Base-by-base conservation (phyloP, 2,113 vertebrate species). In the Haemorhous mexicanus region DNA sequence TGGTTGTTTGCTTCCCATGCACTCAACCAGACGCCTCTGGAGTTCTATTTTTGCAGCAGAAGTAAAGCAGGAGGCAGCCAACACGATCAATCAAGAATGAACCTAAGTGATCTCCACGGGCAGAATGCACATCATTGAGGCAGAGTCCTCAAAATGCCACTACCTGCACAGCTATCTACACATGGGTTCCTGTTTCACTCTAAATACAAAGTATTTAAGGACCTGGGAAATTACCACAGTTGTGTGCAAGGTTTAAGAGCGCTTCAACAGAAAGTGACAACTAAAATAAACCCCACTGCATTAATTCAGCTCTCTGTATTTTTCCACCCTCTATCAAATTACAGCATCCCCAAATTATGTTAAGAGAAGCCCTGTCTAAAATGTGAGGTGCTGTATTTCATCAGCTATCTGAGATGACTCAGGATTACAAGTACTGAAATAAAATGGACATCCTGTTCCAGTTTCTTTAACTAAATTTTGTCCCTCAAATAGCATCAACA, bases 371-470 rank as follows among this genome's bases (percentile, higher is more conserved):
- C 43, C 21, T 33, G 73, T 52, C 75, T 85, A 52, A 91, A 93
- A 88, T 32, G 27, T 16, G 67, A 96, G 83, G 61, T 72, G 84
- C 85, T 88, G 61, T 72, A 78, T 86, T 94, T 92, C 79, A 89
- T 92, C 87, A 89, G 3, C 56, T 56, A 37, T 74, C 72, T 94
- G 81, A 85, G 50, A 73, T 89, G 89, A 95, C 59, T 95, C 96
- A 92, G 59, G 68, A 86, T 84, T 90, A 89, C 85, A 86, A 93
- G 80, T 27, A 89, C 90, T 68, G 93, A 96, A 96, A 95, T 96
- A 93, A 96, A 93, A 93, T n/a, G 58, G 96, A 76, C 79, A 95
- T 97, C 95, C 62, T 95, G 87, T 96, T 96, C 79, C 47, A 87
- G 73, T 85, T 94, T 68, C 84, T 90, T 93, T 93, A 95, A 89